Conservation (phyloP, 2,113 vertebrate species). For the Camelus dromedarius region DNA sequence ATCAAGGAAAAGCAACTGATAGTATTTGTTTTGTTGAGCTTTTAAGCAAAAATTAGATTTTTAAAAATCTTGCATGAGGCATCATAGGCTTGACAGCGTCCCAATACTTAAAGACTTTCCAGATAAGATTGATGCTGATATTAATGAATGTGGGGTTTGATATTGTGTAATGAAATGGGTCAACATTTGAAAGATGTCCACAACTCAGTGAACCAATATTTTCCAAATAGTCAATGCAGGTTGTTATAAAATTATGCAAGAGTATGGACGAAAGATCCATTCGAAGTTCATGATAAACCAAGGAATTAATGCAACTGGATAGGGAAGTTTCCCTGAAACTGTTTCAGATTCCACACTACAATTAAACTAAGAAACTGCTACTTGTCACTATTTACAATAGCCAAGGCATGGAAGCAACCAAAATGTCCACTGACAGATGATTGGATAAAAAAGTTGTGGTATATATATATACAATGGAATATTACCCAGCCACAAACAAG, state of each 20-base stretch:
- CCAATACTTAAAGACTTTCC: not conserved
- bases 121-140: not conserved
- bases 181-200: not conserved
- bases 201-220: not conserved
- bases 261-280: not conserved
- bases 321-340: not conserved
- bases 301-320: not conserved
- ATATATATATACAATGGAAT: no score
- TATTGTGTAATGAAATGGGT: not conserved
- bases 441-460: no score
- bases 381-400: no score
- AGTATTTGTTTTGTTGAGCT: not conserved
- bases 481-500: no score
- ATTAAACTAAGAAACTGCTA: not conserved
- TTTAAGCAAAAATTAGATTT: slow-evolving; percentile 11
- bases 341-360: not conserved
- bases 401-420: no score
- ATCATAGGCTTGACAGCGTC: not conserved
- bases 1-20: not conserved
- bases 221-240: not conserved
- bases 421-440: no score
- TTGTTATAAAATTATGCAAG: not conserved
- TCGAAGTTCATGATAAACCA: not conserved
- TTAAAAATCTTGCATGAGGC: not conserved
- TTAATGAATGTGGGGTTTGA: not conserved